Base-by-base conservation (phyloP, 2,888 invertebrate species). In the Tipula confusa region DNA sequence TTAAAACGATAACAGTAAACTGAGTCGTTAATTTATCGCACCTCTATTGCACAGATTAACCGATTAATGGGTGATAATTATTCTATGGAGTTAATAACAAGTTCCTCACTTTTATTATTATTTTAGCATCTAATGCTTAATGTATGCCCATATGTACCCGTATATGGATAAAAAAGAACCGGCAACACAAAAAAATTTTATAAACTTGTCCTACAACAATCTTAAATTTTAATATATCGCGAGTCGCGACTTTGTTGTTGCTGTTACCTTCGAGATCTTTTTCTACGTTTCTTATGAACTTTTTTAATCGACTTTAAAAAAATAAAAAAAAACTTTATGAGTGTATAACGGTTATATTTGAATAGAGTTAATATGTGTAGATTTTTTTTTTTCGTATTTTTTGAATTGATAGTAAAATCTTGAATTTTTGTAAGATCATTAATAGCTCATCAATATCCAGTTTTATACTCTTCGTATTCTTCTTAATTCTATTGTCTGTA, bases 361-460 rank as follows among this genome's bases (percentile, higher is more conserved):
- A 24, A 64, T 64, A 64, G 64, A 24, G 24, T 24, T 24, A 64
- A 64, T 24, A 64, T 64, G 24, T 24, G 64, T 64, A 64, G 64
- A 64, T 64, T 24, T 64, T 43, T 64, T 64, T 24, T 64, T 43
- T 64, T 64, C 24, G 18, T 18, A 24, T 18, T 64, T n/a, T n/a
- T 64, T 64, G 24, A 64, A 24, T 64, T 24, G 64, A 64, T 64
- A 64, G 64, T 64, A 64, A 24, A 64, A 13, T 9, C 7, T 64
- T 64, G 11, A 64, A 64, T 24, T 64, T 64, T 64, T 64, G 64
- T 64, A 64, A 7, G 64, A 43, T 64, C 64, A 64, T 64, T 64
- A 64, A 64, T 18, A 64, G 64, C 64, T 24, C 64, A 64, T 64
- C 64, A 64, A 64, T 64, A 64, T 64, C 24, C 64, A 64, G 64